These are phyloP conservation scores for Diadumene lineata DNA, from an alignment of 92 coral and sea anemone species.

Conservation along the genomic window DNA sequence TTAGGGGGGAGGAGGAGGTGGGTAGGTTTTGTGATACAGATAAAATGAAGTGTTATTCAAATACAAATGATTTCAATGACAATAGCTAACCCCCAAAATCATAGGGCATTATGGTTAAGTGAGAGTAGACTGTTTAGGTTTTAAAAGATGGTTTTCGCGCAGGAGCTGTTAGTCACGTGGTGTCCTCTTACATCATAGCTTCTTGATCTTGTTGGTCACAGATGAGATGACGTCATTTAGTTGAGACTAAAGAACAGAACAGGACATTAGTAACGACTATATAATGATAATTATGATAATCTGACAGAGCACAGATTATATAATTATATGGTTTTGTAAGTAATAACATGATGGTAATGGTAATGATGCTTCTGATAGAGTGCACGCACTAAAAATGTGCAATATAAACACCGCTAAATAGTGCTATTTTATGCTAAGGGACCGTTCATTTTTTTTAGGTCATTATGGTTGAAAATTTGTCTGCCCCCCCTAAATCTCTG, in stretches of 20 bases:
- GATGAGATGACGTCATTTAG: constrained; percentile 2
- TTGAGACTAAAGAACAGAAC: constrained; percentile 1
- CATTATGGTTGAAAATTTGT: too few species aligned
- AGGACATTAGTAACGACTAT: not conserved
- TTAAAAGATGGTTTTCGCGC: constrained; percentile 1
- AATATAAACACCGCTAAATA: too few species aligned
- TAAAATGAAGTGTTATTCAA: too few species aligned
- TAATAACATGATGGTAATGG: too few species aligned
- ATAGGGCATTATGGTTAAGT: not conserved
- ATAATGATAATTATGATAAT: not conserved
- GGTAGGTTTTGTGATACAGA: too few species aligned
- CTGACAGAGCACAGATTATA: not conserved
- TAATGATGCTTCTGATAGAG: not conserved
- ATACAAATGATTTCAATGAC: too few species aligned
- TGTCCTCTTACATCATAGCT: not conserved
- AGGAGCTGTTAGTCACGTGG: not conserved
- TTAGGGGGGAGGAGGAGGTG: too few species aligned
- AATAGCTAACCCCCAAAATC: not conserved
- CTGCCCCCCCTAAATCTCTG: too few species aligned
- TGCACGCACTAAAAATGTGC: too few species aligned
- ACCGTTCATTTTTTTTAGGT: too few species aligned
- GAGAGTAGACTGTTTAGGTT: not conserved
- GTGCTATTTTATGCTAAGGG: too few species aligned
- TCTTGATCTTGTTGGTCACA: constrained; percentile 8
- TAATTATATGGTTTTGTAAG: not conserved